Evolutionary conservation across 2,888 invertebrate species (phyloP), one percentile per base, ranked within the genome.

Genomic region (Liposcelis brunnea): DNA sequence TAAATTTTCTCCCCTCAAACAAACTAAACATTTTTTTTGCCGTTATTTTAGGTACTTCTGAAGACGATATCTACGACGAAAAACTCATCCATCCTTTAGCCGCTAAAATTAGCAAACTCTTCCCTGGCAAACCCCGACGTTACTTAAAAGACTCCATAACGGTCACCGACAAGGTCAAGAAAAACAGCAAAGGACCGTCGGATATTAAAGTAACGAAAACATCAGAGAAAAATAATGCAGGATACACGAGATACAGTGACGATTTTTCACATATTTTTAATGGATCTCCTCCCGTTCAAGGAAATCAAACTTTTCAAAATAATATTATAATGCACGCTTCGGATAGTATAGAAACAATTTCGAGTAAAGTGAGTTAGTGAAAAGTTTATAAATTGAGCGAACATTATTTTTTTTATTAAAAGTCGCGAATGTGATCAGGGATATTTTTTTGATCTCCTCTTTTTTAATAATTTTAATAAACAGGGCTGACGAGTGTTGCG

Each of bases 1-100:
- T 19, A 5, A n/a, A 11, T 33, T 18, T 21, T 34, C n/a, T n/a
- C n/a, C n/a, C n/a, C n/a, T n/a, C n/a, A n/a, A n/a, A n/a, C n/a
- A n/a, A 32, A 32, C 32, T 11, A 32, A 32, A 11, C 10, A 32
- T 32, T n/a, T 11, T 32, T n/a, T 26, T 42, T 19, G n/a, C 14
- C 19, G 19, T 15, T 8, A 4, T 42, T 46, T 14, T 42, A 51
- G 51, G 49, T 5, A 48, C 49, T 1, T 60, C 66, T 14, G 69
- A 73, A 42, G 64, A 64, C 19, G 77, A 79, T 55, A 62, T 67
- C 40, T 80, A 77, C 58, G 77, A 79, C 54, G 71, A 74, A 50
- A 75, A 75, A 50, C 62, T 79, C 35, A 62, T 79, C 36, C 79
- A 80, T 60, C 78, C 79, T 0, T 51, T 71, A 31, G 70, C 76